phyloP scores from a whole-genome alignment of 1,140 invertebrate genomes.

The Drosophila littoralis region DNA sequence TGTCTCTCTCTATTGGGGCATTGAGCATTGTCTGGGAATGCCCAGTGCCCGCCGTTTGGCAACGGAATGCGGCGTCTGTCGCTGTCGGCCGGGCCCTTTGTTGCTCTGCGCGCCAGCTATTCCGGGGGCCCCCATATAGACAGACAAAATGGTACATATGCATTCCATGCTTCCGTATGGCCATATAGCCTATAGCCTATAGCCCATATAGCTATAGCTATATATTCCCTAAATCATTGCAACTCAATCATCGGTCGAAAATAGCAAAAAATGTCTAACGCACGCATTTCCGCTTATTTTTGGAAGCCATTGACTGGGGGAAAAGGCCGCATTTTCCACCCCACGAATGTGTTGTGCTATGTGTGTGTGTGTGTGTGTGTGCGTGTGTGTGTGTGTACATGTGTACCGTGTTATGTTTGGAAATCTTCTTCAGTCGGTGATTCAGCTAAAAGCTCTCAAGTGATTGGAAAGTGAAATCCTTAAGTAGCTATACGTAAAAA shows the following conservation, averaged over 20 bases:
- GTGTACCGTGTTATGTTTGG: neutral
- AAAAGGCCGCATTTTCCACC: neutral
- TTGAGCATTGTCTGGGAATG: slow-evolving; percentile 73
- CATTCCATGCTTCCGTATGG: slow-evolving; percentile 66
- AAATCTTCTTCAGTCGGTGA: neutral
- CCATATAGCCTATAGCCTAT: neutral
- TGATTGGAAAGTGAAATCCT: slow-evolving; percentile 1
- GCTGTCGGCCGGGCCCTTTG: slow-evolving; percentile 27
- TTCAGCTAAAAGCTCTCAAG: slow-evolving; percentile 2
- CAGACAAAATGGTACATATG: slow-evolving; percentile 32
- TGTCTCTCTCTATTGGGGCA: slow-evolving; percentile 15
- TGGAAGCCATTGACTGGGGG: slow-evolving; percentile 41
- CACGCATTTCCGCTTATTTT: slow-evolving; percentile 74
- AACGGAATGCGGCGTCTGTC: slow-evolving; percentile 55
- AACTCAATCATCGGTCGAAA: slow-evolving; percentile 73
- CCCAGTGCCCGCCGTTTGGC: slow-evolving; percentile 52
- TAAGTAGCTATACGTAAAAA: slow-evolving; percentile 3
- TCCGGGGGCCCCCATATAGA: slow-evolving; percentile 1
- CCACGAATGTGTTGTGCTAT: neutral
- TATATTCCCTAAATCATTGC: slow-evolving; percentile 57
- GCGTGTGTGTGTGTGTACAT: neutral
- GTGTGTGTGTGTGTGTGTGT: no score
- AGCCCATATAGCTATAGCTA: slow-evolving; percentile 10
- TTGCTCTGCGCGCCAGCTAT: neutral
- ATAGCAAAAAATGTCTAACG: slow-evolving; percentile 65